Evolutionary conservation across 1,140 invertebrate species (phyloP).

Genomic region (Ephestia elutella): DNA sequence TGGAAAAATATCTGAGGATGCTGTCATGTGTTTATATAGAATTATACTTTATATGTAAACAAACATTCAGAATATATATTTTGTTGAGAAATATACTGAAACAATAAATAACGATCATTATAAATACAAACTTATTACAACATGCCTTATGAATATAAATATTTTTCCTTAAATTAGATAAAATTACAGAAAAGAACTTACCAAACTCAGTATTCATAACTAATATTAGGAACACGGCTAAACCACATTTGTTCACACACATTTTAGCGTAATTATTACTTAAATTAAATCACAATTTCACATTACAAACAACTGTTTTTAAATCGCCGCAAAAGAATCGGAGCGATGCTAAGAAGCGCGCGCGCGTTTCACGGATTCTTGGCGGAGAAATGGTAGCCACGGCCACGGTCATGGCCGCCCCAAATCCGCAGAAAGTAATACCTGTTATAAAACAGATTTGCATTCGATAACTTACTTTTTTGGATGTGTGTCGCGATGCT

Average conservation of each 20-base stretch:
- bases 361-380: background rate
- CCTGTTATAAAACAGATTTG: background rate
- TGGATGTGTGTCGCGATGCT: background rate
- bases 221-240: constrained; percentile 19
- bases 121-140: no score
- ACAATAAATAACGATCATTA: no score
- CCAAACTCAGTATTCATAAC: constrained; percentile 16
- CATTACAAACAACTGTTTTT: constrained; percentile 1
- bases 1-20: no score
- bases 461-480: constrained; percentile 1
- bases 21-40: no score
- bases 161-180: no score
- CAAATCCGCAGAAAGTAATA: background rate
- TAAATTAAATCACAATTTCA: background rate
- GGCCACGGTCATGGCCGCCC: background rate
- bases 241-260: constrained; percentile 21
- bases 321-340: background rate
- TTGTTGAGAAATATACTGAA: no score
- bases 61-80: no score
- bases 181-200: background rate
- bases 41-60: no score
- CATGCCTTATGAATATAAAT: no score
- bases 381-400: background rate
- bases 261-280: constrained; percentile 13
- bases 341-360: background rate